Conservation (phyloP, 37 sponge, comb jelly and placozoan genomes). For the Bolinopsis microptera region DNA sequence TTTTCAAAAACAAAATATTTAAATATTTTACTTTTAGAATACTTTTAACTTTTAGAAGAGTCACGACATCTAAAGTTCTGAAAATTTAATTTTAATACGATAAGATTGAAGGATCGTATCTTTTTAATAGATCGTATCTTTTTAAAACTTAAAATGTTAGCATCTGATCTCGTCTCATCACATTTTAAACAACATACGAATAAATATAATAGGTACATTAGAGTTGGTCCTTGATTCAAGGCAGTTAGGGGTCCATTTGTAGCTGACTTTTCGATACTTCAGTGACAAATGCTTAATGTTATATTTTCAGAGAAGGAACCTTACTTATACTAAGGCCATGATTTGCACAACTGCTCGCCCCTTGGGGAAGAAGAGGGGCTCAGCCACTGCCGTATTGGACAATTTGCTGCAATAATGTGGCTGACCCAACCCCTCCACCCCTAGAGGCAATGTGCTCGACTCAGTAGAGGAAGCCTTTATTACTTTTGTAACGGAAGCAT, state of each 20-base stretch:
- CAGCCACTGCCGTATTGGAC: too few relatives aligned
- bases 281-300: neutral
- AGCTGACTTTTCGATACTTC: neutral
- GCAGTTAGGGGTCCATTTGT: neutral
- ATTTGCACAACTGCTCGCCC: neutral
- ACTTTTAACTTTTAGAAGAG: too few relatives aligned
- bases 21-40: neutral
- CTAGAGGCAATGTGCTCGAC: neutral
- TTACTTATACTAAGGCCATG: neutral
- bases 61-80: too few relatives aligned
- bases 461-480: too few relatives aligned
- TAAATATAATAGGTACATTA: neutral
- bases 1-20: neutral
- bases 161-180: too few relatives aligned
- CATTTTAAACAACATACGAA: neutral
- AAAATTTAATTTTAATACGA: too few relatives aligned
- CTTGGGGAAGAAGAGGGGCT: too few relatives aligned
- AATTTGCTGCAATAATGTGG: too few relatives aligned
- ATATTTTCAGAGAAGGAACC: neutral
- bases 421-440: neutral
- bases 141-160: too few relatives aligned
- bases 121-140: too few relatives aligned
- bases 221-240: slow-evolving; percentile 24
- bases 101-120: too few relatives aligned
- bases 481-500: neutral